These are phyloP conservation scores for Pollenia angustigena DNA, from an alignment of 2,888 invertebrate species.

Conservation along the genomic window DNA sequence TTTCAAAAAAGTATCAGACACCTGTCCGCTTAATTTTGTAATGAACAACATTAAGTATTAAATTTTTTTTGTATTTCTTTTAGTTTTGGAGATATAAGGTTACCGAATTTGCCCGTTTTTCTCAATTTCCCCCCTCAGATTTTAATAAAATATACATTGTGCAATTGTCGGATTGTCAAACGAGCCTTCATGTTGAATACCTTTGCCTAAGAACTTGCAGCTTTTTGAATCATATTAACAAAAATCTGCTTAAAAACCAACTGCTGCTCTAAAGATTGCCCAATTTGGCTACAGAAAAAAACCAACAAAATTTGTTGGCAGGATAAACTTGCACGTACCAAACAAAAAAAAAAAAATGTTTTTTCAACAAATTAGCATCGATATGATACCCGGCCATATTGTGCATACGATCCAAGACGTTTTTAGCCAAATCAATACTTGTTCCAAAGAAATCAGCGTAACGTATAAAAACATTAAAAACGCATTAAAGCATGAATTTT, in stretches of 20 bases:
- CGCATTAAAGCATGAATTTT: conserved; percentile 70
- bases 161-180: too few species aligned
- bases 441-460: conserved; percentile 56
- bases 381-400: conserved; percentile 18
- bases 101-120: too few species aligned
- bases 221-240: not conserved
- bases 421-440: conserved; percentile 45
- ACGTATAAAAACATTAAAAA: conserved; percentile 70
- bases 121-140: too few species aligned
- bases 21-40: too few species aligned
- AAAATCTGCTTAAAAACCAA: too few species aligned
- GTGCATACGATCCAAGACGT: conserved; percentile 16
- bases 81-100: too few species aligned
- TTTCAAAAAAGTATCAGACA: too few species aligned
- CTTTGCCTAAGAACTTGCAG: not conserved
- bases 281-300: not conserved
- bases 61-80: too few species aligned
- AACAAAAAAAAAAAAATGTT: not conserved
- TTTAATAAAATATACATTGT: too few species aligned
- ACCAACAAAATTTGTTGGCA: too few species aligned
- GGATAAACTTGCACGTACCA: not conserved
- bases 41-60: too few species aligned
- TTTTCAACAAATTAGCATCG: conserved; percentile 52
- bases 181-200: too few species aligned
- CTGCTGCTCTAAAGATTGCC: not conserved